These are phyloP conservation scores for Phorcus lineatus DNA, from an alignment of 2,888 invertebrate genomes.

Conservation along the genomic window DNA sequence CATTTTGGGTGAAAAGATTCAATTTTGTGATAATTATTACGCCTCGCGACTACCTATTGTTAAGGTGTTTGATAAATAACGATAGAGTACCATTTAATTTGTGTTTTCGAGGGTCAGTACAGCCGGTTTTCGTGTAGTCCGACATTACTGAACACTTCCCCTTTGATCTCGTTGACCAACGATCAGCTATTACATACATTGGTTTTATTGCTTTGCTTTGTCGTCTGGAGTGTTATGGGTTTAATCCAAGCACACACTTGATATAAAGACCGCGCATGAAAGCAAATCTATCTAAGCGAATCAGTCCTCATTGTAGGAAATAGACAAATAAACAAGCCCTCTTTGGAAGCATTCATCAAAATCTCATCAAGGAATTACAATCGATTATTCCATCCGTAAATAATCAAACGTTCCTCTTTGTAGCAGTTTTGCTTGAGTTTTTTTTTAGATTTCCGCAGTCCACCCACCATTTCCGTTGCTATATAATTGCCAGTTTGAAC, in stretches of 20 bases:
- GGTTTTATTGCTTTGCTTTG: background rate
- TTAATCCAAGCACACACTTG: background rate
- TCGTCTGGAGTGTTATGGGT: background rate
- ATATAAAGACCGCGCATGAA: background rate
- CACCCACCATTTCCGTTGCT: too few species aligned
- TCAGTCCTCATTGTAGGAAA: background rate
- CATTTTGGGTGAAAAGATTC: background rate
- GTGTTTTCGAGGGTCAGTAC: background rate
- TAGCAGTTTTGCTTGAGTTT: too few species aligned
- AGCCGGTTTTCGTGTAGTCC: background rate
- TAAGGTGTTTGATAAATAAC: background rate
- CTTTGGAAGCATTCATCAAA: too few species aligned
- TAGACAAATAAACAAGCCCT: background rate
- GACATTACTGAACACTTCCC: background rate
- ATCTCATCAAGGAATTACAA: too few species aligned
- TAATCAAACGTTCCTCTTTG: too few species aligned
- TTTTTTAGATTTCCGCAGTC: too few species aligned
- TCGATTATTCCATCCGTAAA: too few species aligned
- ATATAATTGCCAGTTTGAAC: too few species aligned
- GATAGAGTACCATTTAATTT: slow-evolving; percentile 15
- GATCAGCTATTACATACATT: background rate
- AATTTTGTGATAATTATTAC: slow-evolving; percentile 3
- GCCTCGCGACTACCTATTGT: background rate
- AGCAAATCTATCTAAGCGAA: background rate
- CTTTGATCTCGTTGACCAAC: background rate